Base-by-base conservation (phyloP, 2,888 invertebrate genomes). In the Cylindroiulus punctatus region DNA sequence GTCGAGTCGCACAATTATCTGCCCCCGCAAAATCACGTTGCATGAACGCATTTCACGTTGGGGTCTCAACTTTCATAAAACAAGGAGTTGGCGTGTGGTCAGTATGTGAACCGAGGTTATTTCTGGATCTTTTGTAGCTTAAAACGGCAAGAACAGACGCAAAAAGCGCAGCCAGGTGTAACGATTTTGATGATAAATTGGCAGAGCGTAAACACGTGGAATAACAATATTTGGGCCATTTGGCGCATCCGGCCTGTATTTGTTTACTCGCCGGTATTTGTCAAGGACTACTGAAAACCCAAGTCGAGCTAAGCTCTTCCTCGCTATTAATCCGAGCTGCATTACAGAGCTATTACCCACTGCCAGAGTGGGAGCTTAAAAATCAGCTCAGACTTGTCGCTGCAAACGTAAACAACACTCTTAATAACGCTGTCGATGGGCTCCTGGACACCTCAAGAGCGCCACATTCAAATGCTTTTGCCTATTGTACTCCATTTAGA, bases 351-450 rank as follows among this genome's bases (percentile, higher is more conserved):
- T 26, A 65, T 65, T 65, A 65, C 65, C 65, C 65, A 65, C 26
- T 65, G 65, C 26, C 65, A 4, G 26, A 65, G 65, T 26, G 22
- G 65, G 7, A 65, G 65, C 65, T 65, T 65, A 65, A 65, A 65
- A 65, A 65, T 65, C 65, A 65, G 65, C 65, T 65, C 26, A 22
- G 65, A 65, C 26, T 65, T 65, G 26, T 22, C 65, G 26, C 65
- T 26, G 65, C 65, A 8, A 65, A 65, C 65, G 65, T 65, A 65
- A 65, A 65, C 65, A 65, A 65, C 26, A 14, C 5, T 22, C 65
- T 26, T 65, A 65, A 65, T 65, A 65, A 65, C 65, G 65, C 57
- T n/a, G n/a, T n/a, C 19, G n/a, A 57, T 57, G n/a, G 57, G 40
- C 5, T 40, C 40, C 40, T 40, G 40, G 40, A 7, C 40, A 40